A percentile compares a stretch with the other conserved stretches of the same genome.
Conservation (phyloP, 2,797 vertebrate genomes). For the Pelodytes ibericus region DNA sequence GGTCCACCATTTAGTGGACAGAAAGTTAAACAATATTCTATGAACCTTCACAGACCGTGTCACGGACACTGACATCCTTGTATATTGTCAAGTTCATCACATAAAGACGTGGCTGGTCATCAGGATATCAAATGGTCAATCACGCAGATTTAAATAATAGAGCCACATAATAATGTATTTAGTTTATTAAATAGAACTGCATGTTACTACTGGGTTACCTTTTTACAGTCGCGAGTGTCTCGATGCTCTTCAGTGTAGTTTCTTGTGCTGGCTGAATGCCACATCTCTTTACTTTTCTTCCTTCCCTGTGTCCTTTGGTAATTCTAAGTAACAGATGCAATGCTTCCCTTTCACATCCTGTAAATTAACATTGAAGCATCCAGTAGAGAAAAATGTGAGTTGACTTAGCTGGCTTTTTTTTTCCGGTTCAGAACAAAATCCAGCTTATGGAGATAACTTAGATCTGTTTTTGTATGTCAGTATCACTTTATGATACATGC, state of each 20-base stretch:
- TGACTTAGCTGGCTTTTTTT: slow-evolving; percentile 45
- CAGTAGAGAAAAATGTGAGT: slow-evolving; percentile 12
- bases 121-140: background rate
- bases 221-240: slow-evolving; percentile 20
- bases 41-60: no score
- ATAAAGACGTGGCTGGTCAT: background rate
- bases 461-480: no score
- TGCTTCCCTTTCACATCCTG: slow-evolving; percentile 37
- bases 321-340: background rate
- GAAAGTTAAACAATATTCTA: no score
- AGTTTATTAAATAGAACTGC: background rate
- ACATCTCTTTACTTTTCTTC: slow-evolving; percentile 60
- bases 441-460: no score
- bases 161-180: slow-evolving; percentile 34
- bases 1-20: no score
- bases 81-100: background rate
- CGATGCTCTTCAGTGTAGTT: slow-evolving; percentile 18
- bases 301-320: slow-evolving; percentile 52
- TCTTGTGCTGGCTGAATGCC: slow-evolving; percentile 61
- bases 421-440: no score
- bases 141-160: slow-evolving; percentile 14
- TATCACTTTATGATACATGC: no score
- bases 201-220: slow-evolving; percentile 51
- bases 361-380: background rate
- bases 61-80: no score